Evolutionary conservation across 53 echinoderm and acorn worm genomes (phyloP), one percentile per base, ranked within the genome.

Genomic region (Echinometra lucunter): DNA sequence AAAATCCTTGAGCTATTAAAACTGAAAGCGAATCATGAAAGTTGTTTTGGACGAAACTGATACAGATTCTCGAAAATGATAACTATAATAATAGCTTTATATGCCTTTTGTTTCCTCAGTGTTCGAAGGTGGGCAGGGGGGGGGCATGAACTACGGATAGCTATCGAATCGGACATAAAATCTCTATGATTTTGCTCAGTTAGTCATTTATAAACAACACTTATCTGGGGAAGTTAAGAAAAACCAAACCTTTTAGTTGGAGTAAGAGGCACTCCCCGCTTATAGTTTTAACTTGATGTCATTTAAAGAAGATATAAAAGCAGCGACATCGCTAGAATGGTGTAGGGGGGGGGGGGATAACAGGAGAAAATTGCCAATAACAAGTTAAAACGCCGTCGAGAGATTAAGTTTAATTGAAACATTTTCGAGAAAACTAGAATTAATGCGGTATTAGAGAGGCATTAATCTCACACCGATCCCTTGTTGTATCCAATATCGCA

Each of bases 381-480:
- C 91, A 44, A 91, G 69, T 23, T n/a, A 91, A 58, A 69, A 66
- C 69, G 47, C 45, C 12, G 91, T 91, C 38, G 58, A 44, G 91
- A 91, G 91, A 70, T 91, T 63, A 69, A 12, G 27, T 66, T 45
- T 91, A 91, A 91, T 91, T 91, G 91, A 69, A 66, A 91, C 69
- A 45, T 67, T 90, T 90, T 69, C n/a, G 91, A 91, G 91, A 66
- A 45, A 69, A 58, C 78, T 78, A 37, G 57, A 92, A 34, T 75
- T 47, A 92, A 92, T 56, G 92, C 92, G 92, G 30, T 74, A 92
- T 92, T 92, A 92, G 74, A 45, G 56, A 30, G 53, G 25, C 92
- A 75, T 56, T 92, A 75, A 92, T 92, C 78, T 92, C 74, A 18
- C 30, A 17, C 57, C 78, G 40, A 72, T 28, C 57, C 30, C 49